Evolutionary conservation across 2,888 invertebrate genomes (phyloP).

Genomic region (Drosophila pseudotalamancana): DNA sequence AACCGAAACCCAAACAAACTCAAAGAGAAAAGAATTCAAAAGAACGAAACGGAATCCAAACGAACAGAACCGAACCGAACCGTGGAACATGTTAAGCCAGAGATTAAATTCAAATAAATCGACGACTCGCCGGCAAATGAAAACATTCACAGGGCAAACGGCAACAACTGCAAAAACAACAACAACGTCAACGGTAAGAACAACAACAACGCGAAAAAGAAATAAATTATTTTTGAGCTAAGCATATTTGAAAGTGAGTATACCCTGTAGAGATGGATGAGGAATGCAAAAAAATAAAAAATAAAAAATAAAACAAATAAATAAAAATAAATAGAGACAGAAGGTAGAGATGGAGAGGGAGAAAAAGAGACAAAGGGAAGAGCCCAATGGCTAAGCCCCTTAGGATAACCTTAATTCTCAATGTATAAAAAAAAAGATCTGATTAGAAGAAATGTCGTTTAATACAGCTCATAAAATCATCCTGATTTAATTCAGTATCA

Average conservation of each 20-base stretch:
- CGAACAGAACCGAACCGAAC: conserved; percentile 12
- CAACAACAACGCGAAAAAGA: conserved; percentile 3
- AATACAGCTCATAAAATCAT: too few species aligned
- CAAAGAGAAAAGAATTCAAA: not conserved
- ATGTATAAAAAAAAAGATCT: too few species aligned
- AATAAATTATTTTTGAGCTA: not conserved
- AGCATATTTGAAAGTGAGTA: not conserved
- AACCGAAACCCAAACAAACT: conserved; percentile 19
- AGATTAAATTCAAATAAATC: conserved; percentile 84
- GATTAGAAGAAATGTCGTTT: too few species aligned
- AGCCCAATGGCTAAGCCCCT: too few species aligned
- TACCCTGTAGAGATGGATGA: conserved; percentile 21
- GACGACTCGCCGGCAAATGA: conserved; percentile 81
- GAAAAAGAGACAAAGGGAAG: too few species aligned
- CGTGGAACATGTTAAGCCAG: conserved; percentile 66
- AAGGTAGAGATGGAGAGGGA: too few species aligned
- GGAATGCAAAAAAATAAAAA: not conserved
- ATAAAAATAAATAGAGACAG: not conserved
- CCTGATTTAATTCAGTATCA: too few species aligned
- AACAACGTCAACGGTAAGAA: conserved; percentile 11
- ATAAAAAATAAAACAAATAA: too few species aligned
- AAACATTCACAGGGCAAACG: conserved; percentile 78
- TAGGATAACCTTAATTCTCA: too few species aligned
- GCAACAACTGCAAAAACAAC: conserved; percentile 45
- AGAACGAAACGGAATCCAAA: conserved; percentile 6